These are phyloP conservation scores for Toxostoma redivivum DNA, from an alignment of 2,113 vertebrate species.

Conservation along the genomic window DNA sequence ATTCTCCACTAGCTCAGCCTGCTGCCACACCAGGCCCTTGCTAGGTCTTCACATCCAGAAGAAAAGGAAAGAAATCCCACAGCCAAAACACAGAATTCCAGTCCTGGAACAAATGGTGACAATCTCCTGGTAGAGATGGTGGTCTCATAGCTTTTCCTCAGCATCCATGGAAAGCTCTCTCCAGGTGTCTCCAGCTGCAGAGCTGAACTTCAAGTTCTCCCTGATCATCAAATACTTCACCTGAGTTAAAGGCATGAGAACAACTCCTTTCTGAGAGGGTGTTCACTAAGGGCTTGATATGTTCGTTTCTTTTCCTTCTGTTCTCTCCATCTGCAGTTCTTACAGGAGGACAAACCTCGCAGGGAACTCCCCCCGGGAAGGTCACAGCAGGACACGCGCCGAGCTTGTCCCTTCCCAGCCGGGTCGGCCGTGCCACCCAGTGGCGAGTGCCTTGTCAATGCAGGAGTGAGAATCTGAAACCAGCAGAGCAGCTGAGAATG, in stretches of 20 bases:
- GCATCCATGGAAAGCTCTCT: background rate
- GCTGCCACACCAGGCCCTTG: background rate
- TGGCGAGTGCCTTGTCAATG: background rate
- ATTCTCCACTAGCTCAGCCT: constrained; percentile 13
- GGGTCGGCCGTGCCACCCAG: constrained; percentile 31
- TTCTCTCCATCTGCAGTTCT: background rate
- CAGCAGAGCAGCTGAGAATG: background rate
- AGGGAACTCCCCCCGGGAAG: background rate
- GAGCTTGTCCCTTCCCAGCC: background rate
- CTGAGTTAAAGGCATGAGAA: constrained; percentile 42
- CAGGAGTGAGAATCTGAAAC: background rate
- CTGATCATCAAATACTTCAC: constrained; percentile 29
- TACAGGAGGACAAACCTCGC: background rate
- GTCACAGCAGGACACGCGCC: background rate
- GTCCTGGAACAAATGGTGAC: background rate
- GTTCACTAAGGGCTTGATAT: background rate
- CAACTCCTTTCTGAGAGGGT: background rate
- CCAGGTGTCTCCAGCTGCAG: background rate
- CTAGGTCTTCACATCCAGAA: constrained; percentile 22
- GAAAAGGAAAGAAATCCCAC: background rate
- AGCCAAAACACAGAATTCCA: background rate
- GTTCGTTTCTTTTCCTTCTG: background rate
- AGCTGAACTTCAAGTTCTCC: background rate
- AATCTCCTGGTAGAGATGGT: background rate
- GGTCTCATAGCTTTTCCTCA: background rate